phyloP scores from a whole-genome alignment of 2,888 invertebrate genomes.

The Punctoribates punctum region DNA sequence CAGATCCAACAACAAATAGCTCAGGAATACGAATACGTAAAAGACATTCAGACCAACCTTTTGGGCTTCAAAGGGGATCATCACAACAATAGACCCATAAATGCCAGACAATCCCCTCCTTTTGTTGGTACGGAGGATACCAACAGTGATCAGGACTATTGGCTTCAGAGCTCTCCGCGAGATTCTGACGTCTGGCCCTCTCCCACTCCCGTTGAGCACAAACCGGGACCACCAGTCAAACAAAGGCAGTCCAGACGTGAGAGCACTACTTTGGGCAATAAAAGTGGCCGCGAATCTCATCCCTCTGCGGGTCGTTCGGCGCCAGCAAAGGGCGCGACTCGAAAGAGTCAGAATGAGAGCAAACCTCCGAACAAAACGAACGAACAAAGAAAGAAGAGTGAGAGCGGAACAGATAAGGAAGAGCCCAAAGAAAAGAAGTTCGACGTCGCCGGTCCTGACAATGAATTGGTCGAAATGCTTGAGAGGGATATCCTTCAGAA shows the following conservation, averaged over 20 bases:
- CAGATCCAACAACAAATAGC: slow-evolving; percentile 84
- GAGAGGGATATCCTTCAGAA: slow-evolving; percentile 95
- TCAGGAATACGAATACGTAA: slow-evolving; percentile 84
- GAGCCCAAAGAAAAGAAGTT: slow-evolving; percentile 50
- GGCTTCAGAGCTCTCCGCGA: slow-evolving; percentile 61
- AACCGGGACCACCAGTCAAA: slow-evolving; percentile 51
- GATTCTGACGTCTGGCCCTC: slow-evolving; percentile 77
- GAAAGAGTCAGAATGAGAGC: neutral
- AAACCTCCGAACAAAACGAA: neutral
- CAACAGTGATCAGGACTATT: slow-evolving; percentile 73
- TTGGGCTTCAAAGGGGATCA: slow-evolving; percentile 68
- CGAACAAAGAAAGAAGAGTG: slow-evolving; percentile 12
- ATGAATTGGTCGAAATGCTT: slow-evolving; percentile 86
- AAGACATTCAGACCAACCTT: slow-evolving; percentile 71
- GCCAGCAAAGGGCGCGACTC: slow-evolving; percentile 4
- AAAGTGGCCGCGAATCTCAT: neutral
- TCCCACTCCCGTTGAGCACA: slow-evolving; percentile 73
- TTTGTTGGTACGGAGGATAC: slow-evolving; percentile 59
- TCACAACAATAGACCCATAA: slow-evolving; percentile 45
- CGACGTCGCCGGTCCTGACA: slow-evolving; percentile 67
- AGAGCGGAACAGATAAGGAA: neutral
- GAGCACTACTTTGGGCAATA: slow-evolving; percentile 6
- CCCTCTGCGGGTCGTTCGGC: slow-evolving; percentile 12
- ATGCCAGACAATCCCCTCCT: slow-evolving; percentile 35
- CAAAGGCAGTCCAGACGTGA: slow-evolving; percentile 21